These are phyloP conservation scores for Poecilus cupreus DNA, from an alignment of 2,888 invertebrate species.

Conservation along the genomic window DNA sequence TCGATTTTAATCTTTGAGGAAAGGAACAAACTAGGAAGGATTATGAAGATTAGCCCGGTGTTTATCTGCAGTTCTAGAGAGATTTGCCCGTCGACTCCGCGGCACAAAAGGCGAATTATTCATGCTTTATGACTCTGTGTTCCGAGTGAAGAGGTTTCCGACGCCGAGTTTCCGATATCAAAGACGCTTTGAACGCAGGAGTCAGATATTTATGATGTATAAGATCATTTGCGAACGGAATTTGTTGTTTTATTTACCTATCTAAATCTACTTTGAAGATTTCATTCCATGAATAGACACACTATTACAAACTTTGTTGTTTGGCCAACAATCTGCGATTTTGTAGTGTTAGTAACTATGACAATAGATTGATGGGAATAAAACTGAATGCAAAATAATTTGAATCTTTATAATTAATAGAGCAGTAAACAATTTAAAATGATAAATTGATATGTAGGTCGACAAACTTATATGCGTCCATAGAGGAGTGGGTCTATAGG, in stretches of 20 bases:
- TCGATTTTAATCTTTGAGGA: too few species aligned
- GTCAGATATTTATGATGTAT: constrained; percentile 41
- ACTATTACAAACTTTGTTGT: too few species aligned
- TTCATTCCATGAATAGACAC: neutral
- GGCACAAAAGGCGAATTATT: constrained; percentile 53
- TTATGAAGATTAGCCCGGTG: constrained; percentile 40
- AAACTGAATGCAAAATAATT: too few species aligned
- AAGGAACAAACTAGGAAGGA: neutral
- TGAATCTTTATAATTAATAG: too few species aligned
- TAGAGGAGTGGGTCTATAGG: too few species aligned
- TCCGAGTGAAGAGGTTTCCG: constrained; percentile 35
- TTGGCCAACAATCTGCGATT: too few species aligned
- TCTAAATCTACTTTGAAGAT: neutral
- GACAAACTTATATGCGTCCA: too few species aligned
- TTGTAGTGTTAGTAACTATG: too few species aligned
- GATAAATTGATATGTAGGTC: too few species aligned
- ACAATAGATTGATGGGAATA: too few species aligned
- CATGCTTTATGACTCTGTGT: constrained; percentile 49
- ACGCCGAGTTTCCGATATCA: constrained; percentile 34
- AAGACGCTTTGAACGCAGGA: neutral
- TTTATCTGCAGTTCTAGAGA: constrained; percentile 38
- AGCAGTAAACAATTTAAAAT: too few species aligned
- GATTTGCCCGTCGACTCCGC: constrained; percentile 21
- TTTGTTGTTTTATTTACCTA: constrained; percentile 34
- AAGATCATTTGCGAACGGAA: constrained; percentile 27